Conservation (phyloP, 1,140 invertebrate species). For the Notospermus geniculatus region DNA sequence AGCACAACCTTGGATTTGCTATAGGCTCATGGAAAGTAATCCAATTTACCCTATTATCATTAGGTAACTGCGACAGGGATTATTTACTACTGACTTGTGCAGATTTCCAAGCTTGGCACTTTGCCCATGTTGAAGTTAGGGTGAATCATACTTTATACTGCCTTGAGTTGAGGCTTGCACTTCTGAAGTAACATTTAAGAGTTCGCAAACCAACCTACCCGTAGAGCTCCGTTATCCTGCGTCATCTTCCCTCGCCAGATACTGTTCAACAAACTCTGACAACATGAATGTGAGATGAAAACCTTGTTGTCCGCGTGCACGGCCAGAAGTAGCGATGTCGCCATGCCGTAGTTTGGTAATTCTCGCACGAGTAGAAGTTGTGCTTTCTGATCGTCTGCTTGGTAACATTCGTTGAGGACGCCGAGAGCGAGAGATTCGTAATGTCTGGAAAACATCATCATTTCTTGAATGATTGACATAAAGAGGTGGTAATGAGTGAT, state of each 20-base stretch:
- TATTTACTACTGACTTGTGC: too few relatives aligned
- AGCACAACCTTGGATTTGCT: too few relatives aligned
- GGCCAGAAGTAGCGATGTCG: conserved; percentile 48
- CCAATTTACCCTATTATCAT: too few relatives aligned
- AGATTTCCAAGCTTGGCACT: too few relatives aligned
- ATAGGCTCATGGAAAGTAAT: too few relatives aligned
- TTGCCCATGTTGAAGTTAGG: too few relatives aligned
- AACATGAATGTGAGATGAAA: conserved; percentile 52
- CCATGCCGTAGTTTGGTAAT: conserved; percentile 44
- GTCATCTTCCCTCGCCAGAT: conserved; percentile 52
- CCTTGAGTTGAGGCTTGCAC: too few relatives aligned
- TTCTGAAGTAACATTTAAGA: too few relatives aligned
- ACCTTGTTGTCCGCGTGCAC: conserved; percentile 50
- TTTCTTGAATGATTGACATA: background rate
- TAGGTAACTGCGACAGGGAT: background rate
- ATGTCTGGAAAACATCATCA: conserved; percentile 33
- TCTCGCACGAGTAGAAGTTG: conserved; percentile 43
- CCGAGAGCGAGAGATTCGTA: conserved; percentile 47
- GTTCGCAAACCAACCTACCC: conserved; percentile 33
- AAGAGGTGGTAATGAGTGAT: too few relatives aligned
- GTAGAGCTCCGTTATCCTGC: conserved; percentile 31
- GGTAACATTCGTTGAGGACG: conserved; percentile 51
- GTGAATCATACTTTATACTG: background rate
- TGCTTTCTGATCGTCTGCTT: conserved; percentile 46
- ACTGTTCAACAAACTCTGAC: conserved; percentile 49